These are phyloP conservation scores for Andrena praecox DNA, from an alignment of 2,888 invertebrate genomes.

Conservation along the genomic window DNA sequence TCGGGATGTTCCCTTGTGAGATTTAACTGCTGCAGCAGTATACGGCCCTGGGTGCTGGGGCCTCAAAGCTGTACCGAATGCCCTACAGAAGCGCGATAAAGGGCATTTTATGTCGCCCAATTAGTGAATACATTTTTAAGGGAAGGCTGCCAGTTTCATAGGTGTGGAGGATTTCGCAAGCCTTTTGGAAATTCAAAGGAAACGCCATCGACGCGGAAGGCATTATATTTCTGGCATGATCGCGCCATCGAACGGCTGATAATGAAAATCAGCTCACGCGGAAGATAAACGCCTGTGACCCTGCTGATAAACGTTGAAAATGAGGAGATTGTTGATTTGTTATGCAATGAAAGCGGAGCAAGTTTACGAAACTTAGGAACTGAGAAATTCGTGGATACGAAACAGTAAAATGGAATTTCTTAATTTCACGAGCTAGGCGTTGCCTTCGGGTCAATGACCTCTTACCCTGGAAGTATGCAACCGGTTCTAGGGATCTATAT, in stretches of 20 bases:
- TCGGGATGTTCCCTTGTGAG: too few species aligned
- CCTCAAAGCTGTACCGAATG: too few species aligned
- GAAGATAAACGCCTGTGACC: neutral
- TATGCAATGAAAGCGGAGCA: neutral
- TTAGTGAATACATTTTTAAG: neutral
- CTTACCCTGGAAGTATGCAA: slow-evolving; percentile 11
- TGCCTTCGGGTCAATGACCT: neutral
- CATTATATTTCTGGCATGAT: neutral
- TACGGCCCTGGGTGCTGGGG: too few species aligned
- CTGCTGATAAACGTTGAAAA: neutral
- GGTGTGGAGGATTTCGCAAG: neutral
- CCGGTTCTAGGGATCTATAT: neutral
- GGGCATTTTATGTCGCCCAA: neutral
- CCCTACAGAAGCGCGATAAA: too few species aligned
- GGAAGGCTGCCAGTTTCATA: neutral
- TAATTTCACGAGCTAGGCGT: neutral
- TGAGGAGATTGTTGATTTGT: neutral
- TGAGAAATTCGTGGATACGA: neutral
- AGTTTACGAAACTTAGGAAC: neutral
- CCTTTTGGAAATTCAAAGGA: neutral
- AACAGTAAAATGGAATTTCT: neutral
- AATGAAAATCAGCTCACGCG: neutral
- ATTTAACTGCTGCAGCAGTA: too few species aligned
- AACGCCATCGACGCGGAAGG: neutral
- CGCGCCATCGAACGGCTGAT: slow-evolving; percentile 22